A percentile compares a stretch with the other conserved stretches of the same genome.
Evolutionary conservation across 2,113 vertebrate species (phyloP).

Genomic region (Nesoenas mayeri): DNA sequence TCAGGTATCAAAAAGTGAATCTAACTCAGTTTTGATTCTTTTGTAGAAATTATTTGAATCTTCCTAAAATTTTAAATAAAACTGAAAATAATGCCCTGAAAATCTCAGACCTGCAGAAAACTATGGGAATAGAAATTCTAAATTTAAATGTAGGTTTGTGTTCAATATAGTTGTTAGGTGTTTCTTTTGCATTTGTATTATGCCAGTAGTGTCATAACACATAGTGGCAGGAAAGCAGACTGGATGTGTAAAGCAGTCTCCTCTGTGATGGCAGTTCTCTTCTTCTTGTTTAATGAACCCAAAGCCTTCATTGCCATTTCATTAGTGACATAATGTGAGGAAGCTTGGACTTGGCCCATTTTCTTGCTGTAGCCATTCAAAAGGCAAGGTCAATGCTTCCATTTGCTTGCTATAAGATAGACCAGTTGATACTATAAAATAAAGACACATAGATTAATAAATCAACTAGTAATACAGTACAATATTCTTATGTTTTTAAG

Average conservation of each 20-base stretch:
- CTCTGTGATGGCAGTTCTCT: neutral
- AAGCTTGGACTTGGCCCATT: neutral
- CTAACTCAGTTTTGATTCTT: neutral
- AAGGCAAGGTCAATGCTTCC: neutral
- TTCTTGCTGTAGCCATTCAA: neutral
- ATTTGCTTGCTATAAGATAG: neutral
- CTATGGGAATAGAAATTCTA: neutral
- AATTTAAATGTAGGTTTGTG: neutral
- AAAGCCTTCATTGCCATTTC: neutral
- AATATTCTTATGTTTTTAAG: neutral
- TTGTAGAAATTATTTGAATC: neutral
- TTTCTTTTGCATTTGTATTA: neutral
- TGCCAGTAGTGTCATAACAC: neutral
- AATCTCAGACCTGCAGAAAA: neutral
- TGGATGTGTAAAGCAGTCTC: neutral
- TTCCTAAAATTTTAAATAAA: neutral
- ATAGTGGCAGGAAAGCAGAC: neutral
- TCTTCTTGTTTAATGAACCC: neutral
- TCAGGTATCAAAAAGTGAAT: neutral
- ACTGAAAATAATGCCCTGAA: neutral
- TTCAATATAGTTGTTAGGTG: neutral
- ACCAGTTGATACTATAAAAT: neutral
- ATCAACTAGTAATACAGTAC: neutral
- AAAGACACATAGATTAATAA: neutral
- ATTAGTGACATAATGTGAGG: neutral